Evolutionary conservation across 2,113 vertebrate genomes (phyloP), one percentile per base, ranked within the genome.

Genomic region (Chamaetylas fuelleborni): DNA sequence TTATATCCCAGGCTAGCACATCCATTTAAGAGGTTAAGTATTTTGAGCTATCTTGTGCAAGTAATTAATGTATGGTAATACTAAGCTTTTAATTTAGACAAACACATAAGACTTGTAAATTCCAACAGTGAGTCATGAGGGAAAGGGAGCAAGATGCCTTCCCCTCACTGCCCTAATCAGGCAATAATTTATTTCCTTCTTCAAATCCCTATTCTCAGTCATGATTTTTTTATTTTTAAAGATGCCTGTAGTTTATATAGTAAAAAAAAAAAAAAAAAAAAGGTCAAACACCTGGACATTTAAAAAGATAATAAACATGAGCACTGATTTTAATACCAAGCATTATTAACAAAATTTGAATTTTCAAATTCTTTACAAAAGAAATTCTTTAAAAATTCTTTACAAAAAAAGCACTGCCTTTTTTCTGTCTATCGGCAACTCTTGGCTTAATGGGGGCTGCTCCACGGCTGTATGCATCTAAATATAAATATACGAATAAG

Each of bases 1-100:
- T 64, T 17, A 15, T 29, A 76, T 57, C 15, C 34, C 28, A 88
- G 31, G 8, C 40, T 11, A 48, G 24, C 11, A 69, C 7, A 53
- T 29, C 65, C n/a, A 88, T 40, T 56, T 90, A 64, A 42, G 19
- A 81, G 74, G 15, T 42, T 34, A 91, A 73, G 34, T 54, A 78
- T 78, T 91, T 72, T 62, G 34, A 92, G 38, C 60, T 81, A 77
- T 54, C 42, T 67, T 89, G 29, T 48, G 28, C 70, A 51, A 56
- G 33, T 81, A 91, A 94, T 81, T 82, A 79, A 74, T 64, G 48
- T 64, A 92, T 53, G 73, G 53, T 78, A 91, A 91, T 56, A 81
- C 8, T 64, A 82, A 87, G 84, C 62, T 81, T 95, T 96, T 82
- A 87, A 94, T 92, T 87, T 43, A 94, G 70, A 85, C 65, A 93